Base-by-base conservation (phyloP, 2,888 invertebrate genomes). In the Holacanthella duospinosa region DNA sequence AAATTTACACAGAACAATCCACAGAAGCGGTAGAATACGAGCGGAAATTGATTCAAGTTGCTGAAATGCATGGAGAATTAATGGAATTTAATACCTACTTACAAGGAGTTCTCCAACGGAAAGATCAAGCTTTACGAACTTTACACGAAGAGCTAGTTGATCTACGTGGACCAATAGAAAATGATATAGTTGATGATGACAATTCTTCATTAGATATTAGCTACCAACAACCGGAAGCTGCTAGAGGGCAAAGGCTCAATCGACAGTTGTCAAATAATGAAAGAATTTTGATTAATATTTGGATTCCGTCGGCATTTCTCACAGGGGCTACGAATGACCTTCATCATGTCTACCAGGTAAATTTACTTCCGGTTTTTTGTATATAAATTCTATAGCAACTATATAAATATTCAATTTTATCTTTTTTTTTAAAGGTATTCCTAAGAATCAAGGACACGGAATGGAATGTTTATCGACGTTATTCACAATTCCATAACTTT, bases 401-500 rank as follows among this genome's bases (percentile, higher is more conserved):
- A 25, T 19, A 6, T 26, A 28, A 55, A 16, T 12, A 55, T 12
- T 3, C 19, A 16, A 26, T 55, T 55, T 55, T 4, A 55, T 55
- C 27, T 12, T 4, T 55, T 27, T 58, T 61, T 59, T 79, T 79
- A 2, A 74, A 89, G 88, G 84, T 89, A 72, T 89, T 87, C 74
- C 77, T 93, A 43, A 84, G 90, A 72, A 86, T 92, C 60, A 85
- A 87, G 55, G 85, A 87, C 74, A 92, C 91, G 70, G 94, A 95
- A 77, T 95, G 95, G 95, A 93, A 91, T 75, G 86, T 95, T n/a
- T 93, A 93, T 77, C 84, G 93, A 71, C 84, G 96, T 74, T 96
- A 95, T 76, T 88, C 92, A 6, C 93, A 95, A 77, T 95, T 96
- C 78, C 83, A 91, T 76, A 85, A 88, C 67, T 80, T 95, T 29